Evolutionary conservation across 2,113 vertebrate genomes (phyloP), one percentile per base, ranked within the genome.

Genomic region (Pycnonotus jocosus): DNA sequence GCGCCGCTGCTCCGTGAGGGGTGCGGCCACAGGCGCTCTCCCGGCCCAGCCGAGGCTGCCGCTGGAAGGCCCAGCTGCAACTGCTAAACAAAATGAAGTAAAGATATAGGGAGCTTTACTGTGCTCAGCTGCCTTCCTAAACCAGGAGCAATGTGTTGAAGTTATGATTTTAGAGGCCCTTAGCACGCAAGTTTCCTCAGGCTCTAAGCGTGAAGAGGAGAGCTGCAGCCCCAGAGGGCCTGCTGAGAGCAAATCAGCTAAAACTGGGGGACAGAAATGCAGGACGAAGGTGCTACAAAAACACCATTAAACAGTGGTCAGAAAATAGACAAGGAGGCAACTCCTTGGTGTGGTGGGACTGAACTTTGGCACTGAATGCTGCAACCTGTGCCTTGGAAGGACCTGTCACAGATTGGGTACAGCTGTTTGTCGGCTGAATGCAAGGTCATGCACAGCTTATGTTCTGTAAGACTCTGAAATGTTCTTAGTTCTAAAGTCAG

Each of bases 151-250:
- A 20, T 5, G 4, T n/a, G 70, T 42, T 80, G 31, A 81, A 74
- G 37, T 44, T 7, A 17, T 0, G 2, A 7, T 44, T 47, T 64
- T 20, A 23, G n/a, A 45, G 45, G 33, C 37, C 25, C 10, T 10
- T 31, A 31, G 57, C 22, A 11, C 0, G 0, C 6, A 35, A 35
- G 20, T 42, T 33, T 15, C 12, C 21, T 38, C 50, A n/a, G 2
- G 3, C 47, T 37, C 6, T n/a, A 37, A 44, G 25, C 17, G 7
- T 17, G 38, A 76, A 28, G 45, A 82, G 31, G 14, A 72, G 37
- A 54, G n/a, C 69, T 45, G 25, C 14, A 45, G 60, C 3, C 45
- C 21, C 64, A 33, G 60, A 5, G 62, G 37, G 71, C 38, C 57
- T n/a, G 27, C 3, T 44, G n/a, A 51, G 23, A 37, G 83, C 33